phyloP scores from a whole-genome alignment of 35 echinoderm and acorn worm genomes.

The Ophiothrix spiculata region DNA sequence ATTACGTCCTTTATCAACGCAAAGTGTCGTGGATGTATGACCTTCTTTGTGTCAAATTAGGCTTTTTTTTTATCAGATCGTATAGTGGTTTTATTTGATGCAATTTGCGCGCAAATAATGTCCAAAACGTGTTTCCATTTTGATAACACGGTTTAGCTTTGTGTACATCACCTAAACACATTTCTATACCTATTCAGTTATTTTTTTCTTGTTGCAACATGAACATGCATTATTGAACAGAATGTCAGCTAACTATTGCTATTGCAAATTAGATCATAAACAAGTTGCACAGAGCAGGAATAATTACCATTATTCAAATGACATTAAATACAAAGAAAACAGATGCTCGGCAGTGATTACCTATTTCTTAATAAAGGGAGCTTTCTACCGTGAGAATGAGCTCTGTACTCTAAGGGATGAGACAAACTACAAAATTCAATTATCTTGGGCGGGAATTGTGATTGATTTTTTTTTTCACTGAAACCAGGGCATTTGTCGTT shows the following conservation, averaged over 20 bases:
- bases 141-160: too few relatives aligned
- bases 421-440: neutral
- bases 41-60: too few relatives aligned
- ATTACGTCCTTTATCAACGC: too few relatives aligned
- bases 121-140: too few relatives aligned
- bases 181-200: too few relatives aligned
- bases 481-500: neutral
- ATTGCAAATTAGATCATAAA: neutral
- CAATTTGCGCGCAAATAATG: too few relatives aligned
- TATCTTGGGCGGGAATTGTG: constrained; percentile 5
- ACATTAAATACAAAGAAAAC: neutral
- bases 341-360: neutral
- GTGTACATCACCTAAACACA: too few relatives aligned
- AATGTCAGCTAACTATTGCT: neutral
- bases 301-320: constrained; percentile 3
- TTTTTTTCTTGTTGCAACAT: neutral
- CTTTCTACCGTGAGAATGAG: neutral
- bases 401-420: neutral
- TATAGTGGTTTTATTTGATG: too few relatives aligned
- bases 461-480: neutral
- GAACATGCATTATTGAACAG: neutral
- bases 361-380: neutral
- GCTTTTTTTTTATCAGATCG: too few relatives aligned
- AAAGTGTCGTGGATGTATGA: too few relatives aligned
- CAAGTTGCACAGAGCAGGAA: neutral